Evolutionary conservation across 2,797 vertebrate genomes (phyloP), one percentile per base, ranked within the genome.

Genomic region (Tangara arthus): DNA sequence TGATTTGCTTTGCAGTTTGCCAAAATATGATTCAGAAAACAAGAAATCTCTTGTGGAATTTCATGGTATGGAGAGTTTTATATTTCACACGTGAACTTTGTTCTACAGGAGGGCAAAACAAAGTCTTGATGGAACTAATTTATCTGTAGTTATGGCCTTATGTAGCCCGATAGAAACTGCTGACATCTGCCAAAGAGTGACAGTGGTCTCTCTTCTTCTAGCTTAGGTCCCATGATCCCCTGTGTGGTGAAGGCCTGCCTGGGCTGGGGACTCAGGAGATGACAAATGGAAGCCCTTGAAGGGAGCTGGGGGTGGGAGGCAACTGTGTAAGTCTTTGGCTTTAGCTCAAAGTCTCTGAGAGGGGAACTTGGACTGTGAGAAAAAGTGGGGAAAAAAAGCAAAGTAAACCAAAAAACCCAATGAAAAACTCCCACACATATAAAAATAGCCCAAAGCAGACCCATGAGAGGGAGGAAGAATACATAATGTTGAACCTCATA

Each of bases 331-430:
- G 8, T 46, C 23, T 64, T 21, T 21, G 28, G 3, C 8, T 92
- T 55, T 59, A 59, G 15, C 15, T 60, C 15, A 20, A 50, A 66
- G 5, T 6, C 34, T 19, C 42, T 71, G 46, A 87, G 30, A 63
- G 3, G 2, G 9, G 3, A 60, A 11, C 1, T 41, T 24, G 13
- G 32, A 10, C 8, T 30, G 17, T 23, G 13, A 85, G 37, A 39
- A 72, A 75, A 70, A 66, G 4, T 46, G 59, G 1, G 2, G 7
- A 12, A 17, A 23, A 13, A 18, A 0, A 8, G 10, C 21, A 32
- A 13, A 23, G 6, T 3, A 27, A 15, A 13, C 4, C 0, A 21
- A 23, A 47, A 7, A 9, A 2, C 2, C 0, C 1, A 12, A 7
- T 16, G 2, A 7, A 50, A 9, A 34, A 6, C 5, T 35, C 9